Evolutionary conservation across 2,113 vertebrate genomes (phyloP).

Genomic region (Tragulus kanchil): DNA sequence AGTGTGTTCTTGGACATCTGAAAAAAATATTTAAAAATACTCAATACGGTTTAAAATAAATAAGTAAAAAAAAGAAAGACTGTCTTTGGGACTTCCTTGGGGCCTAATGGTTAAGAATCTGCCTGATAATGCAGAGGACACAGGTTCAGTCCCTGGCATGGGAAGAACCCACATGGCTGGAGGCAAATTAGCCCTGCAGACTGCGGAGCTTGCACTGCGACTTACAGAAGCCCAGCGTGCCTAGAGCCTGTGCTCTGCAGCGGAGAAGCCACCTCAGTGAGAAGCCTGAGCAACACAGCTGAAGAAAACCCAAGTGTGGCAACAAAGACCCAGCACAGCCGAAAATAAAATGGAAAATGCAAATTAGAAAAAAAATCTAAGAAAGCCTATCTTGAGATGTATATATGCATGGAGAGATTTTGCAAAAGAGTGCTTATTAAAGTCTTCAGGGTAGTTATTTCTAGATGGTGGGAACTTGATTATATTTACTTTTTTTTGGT

Average conservation of each 20-base stretch:
- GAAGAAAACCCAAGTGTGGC: not conserved
- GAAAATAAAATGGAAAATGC: not conserved
- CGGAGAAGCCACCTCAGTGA: not conserved
- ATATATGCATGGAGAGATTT: not conserved
- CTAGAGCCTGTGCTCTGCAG: too few species aligned
- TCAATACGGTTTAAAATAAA: not conserved
- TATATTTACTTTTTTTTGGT: not conserved
- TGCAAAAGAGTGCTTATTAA: not conserved
- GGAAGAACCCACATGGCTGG: too few species aligned
- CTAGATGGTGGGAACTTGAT: not conserved
- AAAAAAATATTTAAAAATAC: not conserved
- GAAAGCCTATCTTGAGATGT: not conserved
- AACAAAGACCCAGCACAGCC: not conserved
- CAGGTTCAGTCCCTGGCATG: too few species aligned
- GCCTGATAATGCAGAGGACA: too few species aligned
- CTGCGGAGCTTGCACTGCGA: too few species aligned
- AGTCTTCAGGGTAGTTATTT: not conserved
- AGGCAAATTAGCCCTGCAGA: too few species aligned
- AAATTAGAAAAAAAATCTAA: not conserved
- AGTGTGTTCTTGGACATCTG: not conserved
- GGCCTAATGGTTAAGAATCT: too few species aligned
- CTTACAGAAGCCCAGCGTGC: too few species aligned
- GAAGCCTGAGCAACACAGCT: not conserved
- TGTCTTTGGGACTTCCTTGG: too few species aligned
- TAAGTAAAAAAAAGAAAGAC: not conserved